Base-by-base conservation (phyloP, 2,113 vertebrate species). In the Tupaia tana region DNA sequence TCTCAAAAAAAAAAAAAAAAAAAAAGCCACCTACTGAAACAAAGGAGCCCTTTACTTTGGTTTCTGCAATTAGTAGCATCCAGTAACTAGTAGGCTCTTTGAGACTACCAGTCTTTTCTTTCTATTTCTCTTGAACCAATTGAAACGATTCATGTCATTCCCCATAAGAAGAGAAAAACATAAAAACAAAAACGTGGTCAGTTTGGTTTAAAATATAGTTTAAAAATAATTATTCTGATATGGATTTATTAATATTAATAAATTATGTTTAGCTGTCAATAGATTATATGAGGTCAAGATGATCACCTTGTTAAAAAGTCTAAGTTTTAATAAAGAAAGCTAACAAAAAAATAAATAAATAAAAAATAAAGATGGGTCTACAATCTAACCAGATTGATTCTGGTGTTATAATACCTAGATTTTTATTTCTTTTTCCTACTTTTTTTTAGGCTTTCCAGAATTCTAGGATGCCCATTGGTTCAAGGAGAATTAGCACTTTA, bases 141-240 rank as follows among this genome's bases (percentile, higher is more conserved):
- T 85, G 58, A 25, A 93, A 75, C 22, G 91, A 70, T 75, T 80
- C 12, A 67, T 88, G 10, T 24, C 54, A 90, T 8, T 7, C 25
- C 4, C 54, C n/a, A n/a, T 29, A 93, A 64, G 77, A 95, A 84
- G 27, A 13, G 18, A 7, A 29, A 59, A 15, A 75, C 22, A 43
- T 80, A 43, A 7, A 75, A 67, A 67, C 13, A 58, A 80, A 18
- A 31, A 43, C 7, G 14, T 34, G 29, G 0, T 80, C 16, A 56
- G 16, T 52, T 82, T 54, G 52, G 10, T 56, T 95, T 95, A 89
- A 96, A 59, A 78, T 88, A 81, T 52, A 69, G 43, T 93, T 94
- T 34, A 81, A 90, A 91, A 94, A 85, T 84, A 4, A 90, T 73
- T 75, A 87, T 70, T 74, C 22, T 89, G 86, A 59, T 71, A 90